Conservation (phyloP, 2,888 invertebrate species). For the Acronicta aceris region DNA sequence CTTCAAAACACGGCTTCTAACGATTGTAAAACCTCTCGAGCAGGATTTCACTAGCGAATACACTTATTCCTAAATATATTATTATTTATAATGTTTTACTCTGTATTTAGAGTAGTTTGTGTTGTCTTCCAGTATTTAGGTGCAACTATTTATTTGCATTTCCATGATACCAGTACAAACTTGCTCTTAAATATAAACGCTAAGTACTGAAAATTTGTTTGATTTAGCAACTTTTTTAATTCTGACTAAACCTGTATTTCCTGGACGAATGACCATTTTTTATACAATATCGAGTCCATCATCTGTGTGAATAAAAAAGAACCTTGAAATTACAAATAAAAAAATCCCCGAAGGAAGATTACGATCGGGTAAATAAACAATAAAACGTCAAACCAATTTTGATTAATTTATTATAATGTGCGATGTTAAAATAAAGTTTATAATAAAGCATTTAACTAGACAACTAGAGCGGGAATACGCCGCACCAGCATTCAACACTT, state of each 20-base stretch:
- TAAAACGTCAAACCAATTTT: slow-evolving; percentile 77
- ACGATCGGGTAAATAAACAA: slow-evolving; percentile 42
- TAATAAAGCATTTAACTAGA: slow-evolving; percentile 86
- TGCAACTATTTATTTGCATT: slow-evolving; percentile 63
- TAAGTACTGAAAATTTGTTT: slow-evolving; percentile 33
- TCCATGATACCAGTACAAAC: slow-evolving; percentile 73
- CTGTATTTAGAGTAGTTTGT: slow-evolving; percentile 37
- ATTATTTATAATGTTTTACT: slow-evolving; percentile 3
- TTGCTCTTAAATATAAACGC: slow-evolving; percentile 58
- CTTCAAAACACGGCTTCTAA: too few relatives aligned
- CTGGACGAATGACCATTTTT: too few relatives aligned
- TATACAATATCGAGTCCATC: too few relatives aligned
- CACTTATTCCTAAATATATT: not conserved
- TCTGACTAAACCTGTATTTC: not conserved
- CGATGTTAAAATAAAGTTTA: slow-evolving; percentile 89
- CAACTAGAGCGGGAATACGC: slow-evolving; percentile 64
- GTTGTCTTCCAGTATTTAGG: slow-evolving; percentile 64
- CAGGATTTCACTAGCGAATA: not conserved
- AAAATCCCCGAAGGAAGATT: slow-evolving; percentile 20
- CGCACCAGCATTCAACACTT: slow-evolving; percentile 71
- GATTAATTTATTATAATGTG: slow-evolving; percentile 90
- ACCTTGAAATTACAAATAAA: not conserved
- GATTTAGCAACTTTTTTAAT: slow-evolving; percentile 10
- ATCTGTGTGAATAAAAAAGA: too few relatives aligned
- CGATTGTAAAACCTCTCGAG: not conserved